Percentiles rank a stretch among this genome's conserved stretches.
These are phyloP conservation scores for Eupeodes latifasciatus DNA, from an alignment of 2,888 invertebrate species.

Conservation along the genomic window DNA sequence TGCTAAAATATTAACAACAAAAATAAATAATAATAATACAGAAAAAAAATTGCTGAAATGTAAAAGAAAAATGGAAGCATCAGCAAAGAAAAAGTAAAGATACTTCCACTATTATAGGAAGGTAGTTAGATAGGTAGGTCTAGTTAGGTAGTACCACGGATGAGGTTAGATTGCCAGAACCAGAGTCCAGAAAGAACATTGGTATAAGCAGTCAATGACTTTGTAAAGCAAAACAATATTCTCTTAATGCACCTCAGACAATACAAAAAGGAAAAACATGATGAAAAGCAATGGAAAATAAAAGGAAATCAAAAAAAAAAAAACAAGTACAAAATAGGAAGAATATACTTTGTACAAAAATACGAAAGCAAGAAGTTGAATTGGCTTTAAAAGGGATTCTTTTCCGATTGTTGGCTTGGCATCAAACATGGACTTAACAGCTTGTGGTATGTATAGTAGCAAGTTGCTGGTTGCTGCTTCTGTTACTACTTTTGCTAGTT, in stretches of 20 bases:
- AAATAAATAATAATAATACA: conserved; percentile 21
- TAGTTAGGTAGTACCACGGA: too few species aligned
- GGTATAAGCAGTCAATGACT: conserved; percentile 50
- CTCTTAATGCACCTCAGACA: conserved; percentile 31
- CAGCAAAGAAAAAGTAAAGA: background rate
- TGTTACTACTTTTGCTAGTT: background rate
- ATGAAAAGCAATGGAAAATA: background rate
- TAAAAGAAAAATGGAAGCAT: background rate
- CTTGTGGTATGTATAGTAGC: background rate
- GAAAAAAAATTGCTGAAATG: conserved; percentile 13
- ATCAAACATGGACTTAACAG: conserved; percentile 13
- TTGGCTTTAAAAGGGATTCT: conserved; percentile 38
- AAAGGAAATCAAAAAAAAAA: background rate
- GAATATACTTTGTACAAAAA: background rate
- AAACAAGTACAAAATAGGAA: conserved; percentile 17
- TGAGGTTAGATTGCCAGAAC: background rate
- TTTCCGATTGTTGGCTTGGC: background rate
- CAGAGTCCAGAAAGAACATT: background rate
- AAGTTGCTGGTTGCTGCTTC: background rate
- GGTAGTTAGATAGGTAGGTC: too few species aligned
- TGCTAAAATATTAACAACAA: background rate
- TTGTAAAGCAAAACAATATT: conserved; percentile 27
- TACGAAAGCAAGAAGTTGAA: conserved; percentile 13
- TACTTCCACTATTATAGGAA: background rate
- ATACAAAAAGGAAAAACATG: conserved; percentile 10